Evolutionary conservation across 2,888 invertebrate genomes (phyloP).

Genomic region (Phytoseiulus persimilis): DNA sequence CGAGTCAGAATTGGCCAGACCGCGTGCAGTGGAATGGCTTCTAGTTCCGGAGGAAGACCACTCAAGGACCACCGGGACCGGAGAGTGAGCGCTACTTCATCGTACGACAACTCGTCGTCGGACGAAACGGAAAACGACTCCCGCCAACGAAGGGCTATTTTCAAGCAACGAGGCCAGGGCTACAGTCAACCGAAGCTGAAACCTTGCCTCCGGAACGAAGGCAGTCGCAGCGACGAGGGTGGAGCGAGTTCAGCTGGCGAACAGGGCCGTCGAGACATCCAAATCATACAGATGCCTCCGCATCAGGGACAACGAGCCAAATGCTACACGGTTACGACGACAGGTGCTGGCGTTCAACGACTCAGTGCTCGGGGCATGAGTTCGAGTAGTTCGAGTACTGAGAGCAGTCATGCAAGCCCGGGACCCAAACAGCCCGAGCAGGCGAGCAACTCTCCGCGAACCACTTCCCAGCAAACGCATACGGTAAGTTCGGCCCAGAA

Average conservation of each 20-base stretch:
- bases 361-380: conserved; percentile 21
- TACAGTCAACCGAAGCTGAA: conserved; percentile 32
- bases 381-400: conserved; percentile 28
- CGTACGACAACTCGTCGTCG: conserved; percentile 38
- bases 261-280: not conserved
- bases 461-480: not conserved
- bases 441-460: not conserved
- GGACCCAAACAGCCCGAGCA: conserved; percentile 13
- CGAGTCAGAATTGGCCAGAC: not conserved
- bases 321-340: conserved; percentile 23
- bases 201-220: conserved; percentile 32
- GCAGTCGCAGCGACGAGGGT: conserved; percentile 37
- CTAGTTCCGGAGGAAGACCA: conserved; percentile 26
- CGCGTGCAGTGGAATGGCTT: conserved; percentile 33
- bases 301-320: conserved; percentile 30
- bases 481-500: not conserved
- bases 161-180: conserved; percentile 34
- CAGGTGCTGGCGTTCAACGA: not conserved
- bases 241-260: conserved; percentile 36
- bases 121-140: conserved; percentile 34
- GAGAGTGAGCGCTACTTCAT: conserved; percentile 23
- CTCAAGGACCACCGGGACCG: conserved; percentile 26
- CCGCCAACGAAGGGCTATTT: conserved; percentile 16
- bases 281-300: not conserved
- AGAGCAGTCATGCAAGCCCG: conserved; percentile 36